Evolutionary conservation across 2,888 invertebrate genomes (phyloP), one percentile per base, ranked within the genome.

Genomic region (Lasioglossum pauxillum): DNA sequence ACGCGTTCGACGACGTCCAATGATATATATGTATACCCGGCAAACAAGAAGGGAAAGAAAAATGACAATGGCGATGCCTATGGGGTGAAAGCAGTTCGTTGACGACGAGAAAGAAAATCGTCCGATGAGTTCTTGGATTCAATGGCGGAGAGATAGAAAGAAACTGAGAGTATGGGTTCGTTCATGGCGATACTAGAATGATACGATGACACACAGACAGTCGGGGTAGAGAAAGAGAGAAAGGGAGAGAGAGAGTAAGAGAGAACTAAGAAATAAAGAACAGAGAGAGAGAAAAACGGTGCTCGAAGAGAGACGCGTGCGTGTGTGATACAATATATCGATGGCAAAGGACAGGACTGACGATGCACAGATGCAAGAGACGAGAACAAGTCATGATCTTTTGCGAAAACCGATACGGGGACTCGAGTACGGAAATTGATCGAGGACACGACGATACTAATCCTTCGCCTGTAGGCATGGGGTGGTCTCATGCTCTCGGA

Each of bases 291-390:
- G 71, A 78, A 19, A 73, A 88, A 81, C 72, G 89, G 89, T 90
- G 91, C 89, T 84, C 86, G 82, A 88, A 81, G 79, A 84, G 82
- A 84, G 81, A 90, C 82, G 83, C 86, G 86, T 90, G 89, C 89
- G 89, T 87, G 83, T 85, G 87, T 84, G 60, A 86, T 88, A 75
- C 67, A 81, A 80, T 85, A 86, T 82, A 86, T 82, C 84, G 85
- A 85, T 86, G 83, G 81, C 83, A 88, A 57, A 69, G 89, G 89
- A 80, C 81, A 89, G 88, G 77, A 83, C 69, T 86, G 90, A 92
- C 91, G 89, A 92, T 92, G 92, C 92, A 93, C 89, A 90, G 86
- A 93, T 93, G 92, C 93, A 93, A 87, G 81, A 91, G 83, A 72
- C 67, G 76, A 46, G 80, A 60, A 46, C 82, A 67, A 87, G 81